Base-by-base conservation (phyloP, 2,797 vertebrate genomes). In the Acanthurus tractus region DNA sequence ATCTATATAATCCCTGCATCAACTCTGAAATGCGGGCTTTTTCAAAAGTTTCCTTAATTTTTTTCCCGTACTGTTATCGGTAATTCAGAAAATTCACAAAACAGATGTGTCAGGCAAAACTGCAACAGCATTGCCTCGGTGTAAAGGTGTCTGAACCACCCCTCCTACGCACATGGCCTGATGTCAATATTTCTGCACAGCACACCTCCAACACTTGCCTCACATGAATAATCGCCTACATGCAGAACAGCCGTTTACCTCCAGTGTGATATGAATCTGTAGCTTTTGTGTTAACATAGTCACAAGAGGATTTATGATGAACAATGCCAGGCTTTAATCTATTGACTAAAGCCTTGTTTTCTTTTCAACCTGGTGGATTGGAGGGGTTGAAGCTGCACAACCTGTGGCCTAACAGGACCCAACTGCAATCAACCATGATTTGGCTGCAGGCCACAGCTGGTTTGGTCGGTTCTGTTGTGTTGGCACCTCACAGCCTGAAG, bases 381-480 rank as follows among this genome's bases (percentile, higher is more conserved):
- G 13, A 36, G 50, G 48, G 70, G 55, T 78, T 61, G 34, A 59
- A 63, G 63, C 66, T 44, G 20, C 36, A 14, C 67, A 82, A 75
- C 74, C 75, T 78, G 73, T 63, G 36, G 67, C 70, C 81, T 77
- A 81, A 85, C 63, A 72, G 54, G 20, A 64, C 67, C 46, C 11
- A 48, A 56, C 61, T 65, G 68, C 56, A 83, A 61, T 86, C 74
- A 79, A 42, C 63, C 64, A n/a, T 78, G 58, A 72, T 80, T 80
- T 86, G 79, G 79, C 82, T 69, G 18, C 18, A 62, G 65, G 76
- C 76, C 87, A 61, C 64, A 54, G 70, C 75, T 75, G 80, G 25
- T 77, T 77, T 55, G 66, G 79, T 79, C 8, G 12, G 74, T 74
- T 74, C 48, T 80, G 62, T 72, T 68, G 70, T 78, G 62, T 63